Conservation (phyloP, 2,113 vertebrate species). For the Merops nubicus region DNA sequence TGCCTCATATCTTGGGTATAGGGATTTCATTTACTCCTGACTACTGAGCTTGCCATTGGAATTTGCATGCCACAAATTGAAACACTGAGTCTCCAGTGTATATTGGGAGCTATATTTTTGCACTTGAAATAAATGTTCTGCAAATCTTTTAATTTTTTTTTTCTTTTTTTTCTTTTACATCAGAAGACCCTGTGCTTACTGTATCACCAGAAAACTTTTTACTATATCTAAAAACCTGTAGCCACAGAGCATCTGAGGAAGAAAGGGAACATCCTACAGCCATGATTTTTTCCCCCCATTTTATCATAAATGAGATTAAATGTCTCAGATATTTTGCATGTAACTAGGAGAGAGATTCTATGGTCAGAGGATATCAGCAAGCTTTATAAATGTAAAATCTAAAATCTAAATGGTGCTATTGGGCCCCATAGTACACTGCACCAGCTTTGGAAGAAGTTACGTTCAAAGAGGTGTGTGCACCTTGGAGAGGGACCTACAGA, state of each 20-base stretch:
- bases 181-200: neutral
- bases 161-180: neutral
- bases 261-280: neutral
- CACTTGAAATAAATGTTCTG: neutral
- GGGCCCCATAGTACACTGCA: neutral
- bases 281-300: neutral
- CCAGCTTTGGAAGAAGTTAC: neutral
- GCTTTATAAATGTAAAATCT: neutral
- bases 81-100: neutral
- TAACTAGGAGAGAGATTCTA: neutral
- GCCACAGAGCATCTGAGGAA: neutral
- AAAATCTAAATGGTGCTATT: neutral
- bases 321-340: neutral
- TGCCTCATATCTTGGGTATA: neutral
- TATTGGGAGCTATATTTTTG: neutral
- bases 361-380: neutral
- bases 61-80: neutral
- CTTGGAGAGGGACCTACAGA: rapidly evolving
- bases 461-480: neutral
- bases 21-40: neutral
- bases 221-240: neutral
- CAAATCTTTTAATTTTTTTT: neutral
- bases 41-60: neutral
- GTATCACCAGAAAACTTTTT: neutral
- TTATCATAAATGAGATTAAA: neutral